A percentile compares a stretch with the other conserved stretches of the same genome.
phyloP scores from a whole-genome alignment of 2,113 vertebrate species.

The Catharus fuscescens region DNA sequence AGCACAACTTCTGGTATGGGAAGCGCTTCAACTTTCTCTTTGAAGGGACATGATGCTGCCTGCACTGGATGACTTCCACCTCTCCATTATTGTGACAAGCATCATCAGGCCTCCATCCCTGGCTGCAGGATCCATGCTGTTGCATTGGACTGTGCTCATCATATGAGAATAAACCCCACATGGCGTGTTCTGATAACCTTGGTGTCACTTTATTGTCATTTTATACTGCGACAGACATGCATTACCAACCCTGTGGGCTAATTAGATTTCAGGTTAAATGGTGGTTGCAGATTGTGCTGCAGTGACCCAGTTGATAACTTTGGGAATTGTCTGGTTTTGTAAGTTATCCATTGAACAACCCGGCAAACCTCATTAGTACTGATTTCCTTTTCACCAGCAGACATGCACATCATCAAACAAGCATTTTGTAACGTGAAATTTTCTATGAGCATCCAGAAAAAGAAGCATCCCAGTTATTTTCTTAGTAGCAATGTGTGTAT shows the following conservation, averaged over 20 bases:
- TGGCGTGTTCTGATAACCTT: neutral
- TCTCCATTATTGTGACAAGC: neutral
- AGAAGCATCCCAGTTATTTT: neutral
- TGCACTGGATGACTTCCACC: neutral
- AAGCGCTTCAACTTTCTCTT: neutral
- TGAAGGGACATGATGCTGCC: neutral
- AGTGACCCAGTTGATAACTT: neutral
- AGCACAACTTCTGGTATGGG: fast-evolving
- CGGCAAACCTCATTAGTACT: neutral
- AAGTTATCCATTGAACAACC: neutral
- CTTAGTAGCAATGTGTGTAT: neutral
- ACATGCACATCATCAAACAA: neutral
- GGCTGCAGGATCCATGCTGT: neutral
- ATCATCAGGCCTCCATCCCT: neutral
- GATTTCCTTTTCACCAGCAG: slow-evolving; percentile 25
- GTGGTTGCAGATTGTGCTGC: neutral
- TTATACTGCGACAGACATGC: neutral
- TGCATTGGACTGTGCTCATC: neutral
- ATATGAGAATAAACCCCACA: neutral
- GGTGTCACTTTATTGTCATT: neutral
- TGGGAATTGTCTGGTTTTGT: slow-evolving; percentile 37
- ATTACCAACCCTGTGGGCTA: neutral
- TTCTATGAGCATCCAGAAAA: neutral
- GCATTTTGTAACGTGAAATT: neutral
- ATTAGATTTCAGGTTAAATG: neutral